Percentiles rank a stretch among this genome's conserved stretches.
Conservation (phyloP, 2,797 vertebrate genomes). For the Phrynocephalus guinanensis region DNA sequence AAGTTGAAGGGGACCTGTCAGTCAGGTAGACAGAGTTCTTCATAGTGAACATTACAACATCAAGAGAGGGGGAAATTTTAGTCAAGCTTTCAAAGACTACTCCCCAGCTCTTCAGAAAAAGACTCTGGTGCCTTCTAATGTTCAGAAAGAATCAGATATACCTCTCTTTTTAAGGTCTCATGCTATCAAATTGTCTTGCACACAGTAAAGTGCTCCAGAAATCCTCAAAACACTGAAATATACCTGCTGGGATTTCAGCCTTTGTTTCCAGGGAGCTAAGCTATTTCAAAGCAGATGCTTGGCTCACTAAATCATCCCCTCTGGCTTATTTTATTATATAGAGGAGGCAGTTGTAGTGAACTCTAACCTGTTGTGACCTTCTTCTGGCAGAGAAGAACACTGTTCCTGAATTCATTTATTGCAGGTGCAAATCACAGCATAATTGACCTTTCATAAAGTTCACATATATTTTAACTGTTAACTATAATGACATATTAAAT, state of each 20-base stretch:
- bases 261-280: conserved; percentile 66
- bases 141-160: conserved; percentile 56
- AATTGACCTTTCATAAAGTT: conserved; percentile 43
- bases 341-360: conserved; percentile 50
- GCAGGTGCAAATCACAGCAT: conserved; percentile 33
- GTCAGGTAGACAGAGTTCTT: not conserved
- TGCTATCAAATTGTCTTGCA: conserved; percentile 70
- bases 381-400: conserved; percentile 40
- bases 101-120: conserved; percentile 58
- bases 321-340: conserved; percentile 64
- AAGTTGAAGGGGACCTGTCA: conserved; percentile 20
- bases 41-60: conserved; percentile 15
- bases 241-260: conserved; percentile 76
- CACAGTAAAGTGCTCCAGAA: conserved; percentile 63
- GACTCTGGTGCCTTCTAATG: conserved; percentile 66
- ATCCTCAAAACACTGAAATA: conserved; percentile 72
- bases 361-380: conserved; percentile 59
- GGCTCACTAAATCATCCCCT: conserved; percentile 62
- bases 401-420: conserved; percentile 38
- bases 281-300: conserved; percentile 73
- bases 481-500: not conserved
- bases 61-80: conserved; percentile 59
- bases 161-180: conserved; percentile 63
- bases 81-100: conserved; percentile 68
- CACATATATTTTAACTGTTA: conserved; percentile 23